Evolutionary conservation across 2,888 invertebrate species (phyloP).

Genomic region (Alcis repandata): DNA sequence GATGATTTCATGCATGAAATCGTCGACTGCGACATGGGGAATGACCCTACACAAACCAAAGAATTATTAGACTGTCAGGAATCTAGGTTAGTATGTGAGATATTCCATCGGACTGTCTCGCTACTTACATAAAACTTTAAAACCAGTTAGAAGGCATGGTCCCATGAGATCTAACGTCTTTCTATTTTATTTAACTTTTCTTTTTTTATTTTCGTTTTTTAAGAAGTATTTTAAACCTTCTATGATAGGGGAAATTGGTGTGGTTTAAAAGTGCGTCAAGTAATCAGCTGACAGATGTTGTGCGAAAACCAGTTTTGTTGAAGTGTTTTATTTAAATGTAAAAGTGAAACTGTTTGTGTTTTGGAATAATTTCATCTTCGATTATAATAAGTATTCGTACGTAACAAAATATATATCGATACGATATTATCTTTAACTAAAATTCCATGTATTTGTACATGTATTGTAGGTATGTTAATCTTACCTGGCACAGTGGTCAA

Average conservation of each 20-base stretch:
- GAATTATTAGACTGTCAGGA: conserved; percentile 94
- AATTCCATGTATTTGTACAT: not conserved
- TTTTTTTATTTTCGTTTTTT: not conserved
- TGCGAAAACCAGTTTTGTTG: conserved; percentile 18
- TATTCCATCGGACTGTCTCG: conserved; percentile 22
- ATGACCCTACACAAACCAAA: conserved; percentile 96
- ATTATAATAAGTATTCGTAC: conserved; percentile 1
- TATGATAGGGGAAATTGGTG: not conserved
- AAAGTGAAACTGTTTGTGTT: conserved; percentile 18
- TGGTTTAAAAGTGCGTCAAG: not conserved
- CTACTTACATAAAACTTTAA: conserved; percentile 10
- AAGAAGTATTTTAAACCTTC: not conserved
- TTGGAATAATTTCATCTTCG: conserved; percentile 2
- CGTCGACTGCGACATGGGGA: conserved; percentile 97
- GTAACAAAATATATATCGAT: not conserved
- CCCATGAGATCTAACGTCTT: conserved; percentile 29
- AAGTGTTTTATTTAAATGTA: conserved; percentile 7
- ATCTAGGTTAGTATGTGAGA: conserved; percentile 78
- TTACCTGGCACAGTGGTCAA: not conserved
- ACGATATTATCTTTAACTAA: not conserved
- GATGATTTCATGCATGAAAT: conserved; percentile 95
- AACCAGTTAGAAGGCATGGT: conserved; percentile 27
- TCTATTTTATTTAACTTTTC: not conserved
- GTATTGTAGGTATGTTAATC: not conserved
- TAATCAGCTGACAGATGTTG: conserved; percentile 7